These are phyloP conservation scores for Nasonovia ribisnigri DNA, from an alignment of 2,888 invertebrate species.

Conservation along the genomic window DNA sequence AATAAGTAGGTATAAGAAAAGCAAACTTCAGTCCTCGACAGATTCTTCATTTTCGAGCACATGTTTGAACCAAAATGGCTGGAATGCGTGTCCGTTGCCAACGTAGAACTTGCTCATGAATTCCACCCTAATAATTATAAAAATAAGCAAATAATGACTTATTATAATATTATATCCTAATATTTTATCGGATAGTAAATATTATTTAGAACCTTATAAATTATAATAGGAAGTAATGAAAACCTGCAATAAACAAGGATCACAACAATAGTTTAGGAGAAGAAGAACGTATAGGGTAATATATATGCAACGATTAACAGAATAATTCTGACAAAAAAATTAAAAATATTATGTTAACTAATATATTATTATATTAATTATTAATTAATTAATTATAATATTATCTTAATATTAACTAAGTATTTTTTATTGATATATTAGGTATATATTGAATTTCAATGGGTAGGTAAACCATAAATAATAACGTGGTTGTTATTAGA, in stretches of 20 bases:
- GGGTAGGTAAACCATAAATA: too few relatives aligned
- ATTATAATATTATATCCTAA: not conserved
- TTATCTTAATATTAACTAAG: too few relatives aligned
- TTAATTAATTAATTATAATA: too few relatives aligned
- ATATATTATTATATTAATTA: too few relatives aligned
- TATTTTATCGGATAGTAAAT: not conserved
- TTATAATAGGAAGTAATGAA: not conserved
- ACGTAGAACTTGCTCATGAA: slow-evolving; percentile 87
- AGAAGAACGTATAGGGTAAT: too few relatives aligned
- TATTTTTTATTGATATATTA: too few relatives aligned
- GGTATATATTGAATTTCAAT: too few relatives aligned
- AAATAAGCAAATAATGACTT: not conserved
- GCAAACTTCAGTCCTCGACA: slow-evolving; percentile 69
- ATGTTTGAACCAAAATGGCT: slow-evolving; percentile 88
- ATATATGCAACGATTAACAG: too few relatives aligned
- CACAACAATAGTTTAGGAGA: not conserved
- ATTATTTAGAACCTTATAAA: not conserved
- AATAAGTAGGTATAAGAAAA: slow-evolving; percentile 21
- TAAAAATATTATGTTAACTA: too few relatives aligned
- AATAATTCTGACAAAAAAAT: too few relatives aligned
- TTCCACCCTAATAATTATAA: slow-evolving; percentile 80
- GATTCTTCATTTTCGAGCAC: slow-evolving; percentile 76
- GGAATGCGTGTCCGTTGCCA: slow-evolving; percentile 85
- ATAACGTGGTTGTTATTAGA: too few relatives aligned
- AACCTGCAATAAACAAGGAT: not conserved